Conservation (phyloP, 2,797 vertebrate species). For the Diceros bicornis region DNA sequence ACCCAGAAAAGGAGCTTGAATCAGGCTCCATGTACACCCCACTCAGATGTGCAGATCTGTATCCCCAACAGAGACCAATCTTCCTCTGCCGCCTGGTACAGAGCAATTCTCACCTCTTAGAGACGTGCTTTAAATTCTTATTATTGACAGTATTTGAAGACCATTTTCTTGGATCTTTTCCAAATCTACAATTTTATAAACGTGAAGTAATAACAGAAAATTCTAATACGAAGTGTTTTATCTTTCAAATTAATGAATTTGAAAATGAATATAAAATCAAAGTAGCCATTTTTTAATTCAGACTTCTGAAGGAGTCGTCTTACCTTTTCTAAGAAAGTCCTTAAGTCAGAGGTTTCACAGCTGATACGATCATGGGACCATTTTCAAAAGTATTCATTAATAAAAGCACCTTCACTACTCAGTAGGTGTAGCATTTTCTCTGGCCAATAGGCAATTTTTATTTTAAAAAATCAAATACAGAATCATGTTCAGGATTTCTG, state of each 20-base stretch:
- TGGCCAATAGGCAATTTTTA: background rate
- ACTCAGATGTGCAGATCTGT: background rate
- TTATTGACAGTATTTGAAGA: background rate
- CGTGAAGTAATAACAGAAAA: background rate
- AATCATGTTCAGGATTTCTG: background rate
- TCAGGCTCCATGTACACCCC: background rate
- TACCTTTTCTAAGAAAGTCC: background rate
- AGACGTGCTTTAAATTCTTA: conserved; percentile 16
- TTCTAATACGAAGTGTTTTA: background rate
- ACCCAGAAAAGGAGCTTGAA: background rate
- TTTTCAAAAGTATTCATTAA: background rate
- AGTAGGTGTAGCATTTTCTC: background rate
- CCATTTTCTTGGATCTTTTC: background rate
- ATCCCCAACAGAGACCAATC: background rate
- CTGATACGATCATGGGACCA: background rate
- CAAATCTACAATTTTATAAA: background rate
- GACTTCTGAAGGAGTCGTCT: background rate
- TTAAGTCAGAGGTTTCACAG: background rate
- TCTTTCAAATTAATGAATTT: background rate
- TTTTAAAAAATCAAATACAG: background rate
- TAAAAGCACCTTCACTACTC: background rate
- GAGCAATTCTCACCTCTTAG: background rate
- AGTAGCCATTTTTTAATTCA: background rate
- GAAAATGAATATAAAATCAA: background rate
- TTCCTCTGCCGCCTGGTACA: background rate